These are phyloP conservation scores for Grallaria varia DNA, from an alignment of 2,113 vertebrate species.

Conservation along the genomic window DNA sequence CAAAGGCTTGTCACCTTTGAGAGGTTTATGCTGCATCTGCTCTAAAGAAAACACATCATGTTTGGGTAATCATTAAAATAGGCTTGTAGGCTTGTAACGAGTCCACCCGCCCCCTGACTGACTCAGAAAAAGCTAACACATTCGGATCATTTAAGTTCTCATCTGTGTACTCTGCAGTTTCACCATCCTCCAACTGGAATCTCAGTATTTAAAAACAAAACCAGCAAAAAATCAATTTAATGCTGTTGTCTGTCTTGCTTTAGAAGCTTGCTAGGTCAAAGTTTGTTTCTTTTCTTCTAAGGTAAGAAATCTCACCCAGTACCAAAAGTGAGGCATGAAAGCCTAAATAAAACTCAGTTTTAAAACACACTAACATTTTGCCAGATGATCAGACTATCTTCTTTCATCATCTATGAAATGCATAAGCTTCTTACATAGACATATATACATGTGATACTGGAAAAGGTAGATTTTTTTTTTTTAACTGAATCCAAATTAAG, in stretches of 20 bases:
- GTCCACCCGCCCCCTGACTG: neutral
- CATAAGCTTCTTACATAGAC: neutral
- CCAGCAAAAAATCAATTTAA: neutral
- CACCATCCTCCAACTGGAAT: neutral
- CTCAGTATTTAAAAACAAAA: neutral
- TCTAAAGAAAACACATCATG: slow-evolving; percentile 33
- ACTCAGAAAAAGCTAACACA: slow-evolving; percentile 35
- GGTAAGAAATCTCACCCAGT: neutral
- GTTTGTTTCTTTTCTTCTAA: neutral
- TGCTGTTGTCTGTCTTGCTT: neutral
- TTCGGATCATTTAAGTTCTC: neutral
- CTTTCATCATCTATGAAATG: neutral
- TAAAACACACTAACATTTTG: neutral
- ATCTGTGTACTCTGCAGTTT: neutral
- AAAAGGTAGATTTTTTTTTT: neutral
- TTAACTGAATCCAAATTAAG: neutral
- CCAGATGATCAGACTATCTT: neutral
- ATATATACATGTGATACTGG: neutral
- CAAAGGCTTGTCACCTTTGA: slow-evolving; percentile 38
- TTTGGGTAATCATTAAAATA: slow-evolving; percentile 48
- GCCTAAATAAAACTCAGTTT: neutral
- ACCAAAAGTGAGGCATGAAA: neutral
- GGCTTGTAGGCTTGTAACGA: neutral
- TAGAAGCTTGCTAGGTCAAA: neutral
- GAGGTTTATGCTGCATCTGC: slow-evolving; percentile 9